Evolutionary conservation across 2,797 vertebrate genomes (phyloP), one percentile per base, ranked within the genome.

Genomic region (Rhyacichthys aspro): DNA sequence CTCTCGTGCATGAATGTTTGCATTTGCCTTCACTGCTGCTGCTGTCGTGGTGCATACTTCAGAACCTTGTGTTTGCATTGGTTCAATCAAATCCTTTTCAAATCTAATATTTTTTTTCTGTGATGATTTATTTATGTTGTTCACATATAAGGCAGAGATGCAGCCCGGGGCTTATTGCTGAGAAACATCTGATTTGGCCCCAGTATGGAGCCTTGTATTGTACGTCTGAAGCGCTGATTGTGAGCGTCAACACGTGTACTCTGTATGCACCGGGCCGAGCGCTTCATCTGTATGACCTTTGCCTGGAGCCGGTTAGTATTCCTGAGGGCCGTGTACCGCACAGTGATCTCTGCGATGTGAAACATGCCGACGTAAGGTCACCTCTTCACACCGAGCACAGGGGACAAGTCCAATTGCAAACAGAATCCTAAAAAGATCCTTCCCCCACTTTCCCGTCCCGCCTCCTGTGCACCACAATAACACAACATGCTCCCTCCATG

Each of bases 281-380:
- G 43, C 54, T 64, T 80, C 72, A 65, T 80, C 83, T 74, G 72
- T 39, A 5, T 63, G 86, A 89, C 88, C 87, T 89, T 89, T 88
- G 79, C 76, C 80, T 84, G 85, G 39, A 67, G 81, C 70, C 64
- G 61, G 78, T 52, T 79, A 12, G 53, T 79, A 83, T 83, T 88
- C 82, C 84, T 86, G 67, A 10, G 71, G 81, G 81, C 53, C 61
- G 49, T 86, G 85, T 86, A 70, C 53, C 68, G 81, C 86, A 87
- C 80, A 75, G 79, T 55, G 77, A 87, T 88, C 74, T 70, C 70
- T 65, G 46, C 48, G 58, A 72, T 55, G 82, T 76, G 76, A 55
- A 81, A 85, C 84, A 88, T 14, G 80, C 58, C 28, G 77, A 86
- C 71, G 59, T 86, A 85, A 88, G 83, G 88, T 90, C 88, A 89